Conservation (phyloP, 2,888 invertebrate species). For the Aromia moschata region DNA sequence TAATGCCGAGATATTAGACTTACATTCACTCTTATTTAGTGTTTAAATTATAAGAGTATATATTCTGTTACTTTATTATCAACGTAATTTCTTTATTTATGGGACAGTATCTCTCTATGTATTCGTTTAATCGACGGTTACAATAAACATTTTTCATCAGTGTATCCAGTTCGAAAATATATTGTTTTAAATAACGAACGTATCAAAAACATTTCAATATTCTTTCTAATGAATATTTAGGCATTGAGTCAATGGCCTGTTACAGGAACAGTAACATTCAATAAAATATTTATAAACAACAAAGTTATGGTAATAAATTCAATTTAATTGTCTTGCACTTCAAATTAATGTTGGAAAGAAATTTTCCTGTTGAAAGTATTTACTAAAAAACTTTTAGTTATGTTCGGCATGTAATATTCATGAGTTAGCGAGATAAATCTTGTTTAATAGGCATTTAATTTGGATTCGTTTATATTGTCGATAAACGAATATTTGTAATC, state of each 20-base stretch:
- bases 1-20: too few relatives aligned
- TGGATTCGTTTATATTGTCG: constrained; percentile 23
- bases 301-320: constrained; percentile 26
- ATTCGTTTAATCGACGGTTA: too few relatives aligned
- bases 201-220: constrained; percentile 4
- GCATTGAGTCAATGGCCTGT: constrained; percentile 20
- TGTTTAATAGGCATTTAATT: constrained; percentile 43
- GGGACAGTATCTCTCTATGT: too few relatives aligned
- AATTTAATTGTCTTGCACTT: constrained; percentile 22
- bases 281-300: constrained; percentile 22
- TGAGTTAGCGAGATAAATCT: constrained; percentile 32
- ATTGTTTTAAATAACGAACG: constrained; percentile 13
- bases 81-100: too few relatives aligned
- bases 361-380: constrained; percentile 14
- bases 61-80: too few relatives aligned
- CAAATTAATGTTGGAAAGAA: constrained; percentile 24
- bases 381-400: constrained; percentile 18
- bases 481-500: constrained; percentile 24
- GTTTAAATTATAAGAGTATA: too few relatives aligned
- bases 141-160: too few relatives aligned
- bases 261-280: constrained; percentile 17
- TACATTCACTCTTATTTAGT: too few relatives aligned
- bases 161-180: not conserved
- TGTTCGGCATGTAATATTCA: constrained; percentile 29
- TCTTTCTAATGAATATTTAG: constrained; percentile 22